Base-by-base conservation (phyloP, 2,797 vertebrate species). In the Propithecus perrieri region DNA sequence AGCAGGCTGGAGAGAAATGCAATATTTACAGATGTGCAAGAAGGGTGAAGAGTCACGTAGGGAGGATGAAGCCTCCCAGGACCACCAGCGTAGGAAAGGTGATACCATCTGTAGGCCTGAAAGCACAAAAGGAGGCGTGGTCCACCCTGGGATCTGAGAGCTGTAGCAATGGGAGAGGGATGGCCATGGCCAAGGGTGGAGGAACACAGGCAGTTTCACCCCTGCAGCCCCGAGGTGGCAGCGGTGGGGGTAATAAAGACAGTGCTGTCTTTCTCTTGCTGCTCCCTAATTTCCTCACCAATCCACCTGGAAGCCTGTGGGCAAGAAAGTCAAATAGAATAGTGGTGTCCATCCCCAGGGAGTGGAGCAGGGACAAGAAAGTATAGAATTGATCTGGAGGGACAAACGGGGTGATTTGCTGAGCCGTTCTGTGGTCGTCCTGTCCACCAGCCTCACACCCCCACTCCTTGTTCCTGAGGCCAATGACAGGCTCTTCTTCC, bases 221-320 rank as follows among this genome's bases (percentile, higher is more conserved):
- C 18, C 18, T 46, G 30, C 46, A 26, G 18, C n/a, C 38, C 43
- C 10, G 33, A 84, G 48, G 15, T 18, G 13, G 41, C 2, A 22
- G 46, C 0, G 4, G 2, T 17, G 22, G 35, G 1, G 5, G 17
- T 55, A 24, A 14, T 17, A n/a, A 30, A 57, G 20, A 53, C n/a
- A 12, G 13, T 20, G 10, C 20, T 38, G 28, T 69, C 48, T 24
- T 10, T 53, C 53, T 85, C 20, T 59, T 76, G 22, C 14, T 76
- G 33, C 13, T 84, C n/a, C 57, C 26, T 67, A 20, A 59, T 38
- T 67, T 59, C 26, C 1, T 57, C 14, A 55, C 3, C 63, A 76
- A 46, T 22, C 13, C 79, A 69, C 35, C 33, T 33, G 18, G 38
- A 81, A 53, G 22, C 15, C 33, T 41, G 35, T 63, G 12, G 15